Percentiles rank a stretch among this genome's conserved stretches.
Evolutionary conservation across 2,888 invertebrate species (phyloP).

Genomic region (Gymnosoma rotundatum): DNA sequence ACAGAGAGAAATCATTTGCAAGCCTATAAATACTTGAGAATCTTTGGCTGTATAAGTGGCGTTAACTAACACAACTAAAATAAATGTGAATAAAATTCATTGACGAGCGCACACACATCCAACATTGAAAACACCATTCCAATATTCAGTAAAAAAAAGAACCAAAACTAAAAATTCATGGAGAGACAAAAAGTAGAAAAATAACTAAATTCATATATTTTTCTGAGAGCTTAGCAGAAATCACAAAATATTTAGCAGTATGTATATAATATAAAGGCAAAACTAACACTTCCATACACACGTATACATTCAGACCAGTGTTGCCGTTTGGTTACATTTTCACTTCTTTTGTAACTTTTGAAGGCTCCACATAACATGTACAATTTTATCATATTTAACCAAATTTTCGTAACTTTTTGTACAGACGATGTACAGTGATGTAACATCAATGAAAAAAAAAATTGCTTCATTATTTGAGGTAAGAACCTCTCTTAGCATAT

Average conservation of each 20-base stretch:
- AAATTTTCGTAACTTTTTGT: no score
- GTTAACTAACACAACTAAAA: constrained; percentile 50
- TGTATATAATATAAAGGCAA: constrained; percentile 7
- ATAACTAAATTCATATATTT: neutral
- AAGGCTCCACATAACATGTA: no score
- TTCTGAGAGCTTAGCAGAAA: constrained; percentile 26
- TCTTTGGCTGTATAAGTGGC: constrained; percentile 58
- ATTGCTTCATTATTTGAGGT: no score
- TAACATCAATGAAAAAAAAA: no score
- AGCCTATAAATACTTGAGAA: neutral
- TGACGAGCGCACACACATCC: neutral
- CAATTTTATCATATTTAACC: no score
- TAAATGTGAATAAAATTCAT: neutral
- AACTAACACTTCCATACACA: constrained; percentile 25
- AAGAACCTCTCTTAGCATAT: no score
- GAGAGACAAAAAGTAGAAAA: constrained; percentile 30
- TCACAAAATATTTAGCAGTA: neutral
- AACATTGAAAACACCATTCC: neutral
- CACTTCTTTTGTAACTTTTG: no score
- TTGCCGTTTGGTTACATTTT: no score
- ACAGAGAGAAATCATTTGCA: constrained; percentile 20
- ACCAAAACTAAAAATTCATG: constrained; percentile 28
- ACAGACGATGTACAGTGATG: no score
- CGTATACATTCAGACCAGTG: neutral
- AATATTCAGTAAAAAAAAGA: neutral